These are phyloP conservation scores for Sebastes iracundus DNA, from an alignment of 2,797 vertebrate genomes.

Conservation along the genomic window DNA sequence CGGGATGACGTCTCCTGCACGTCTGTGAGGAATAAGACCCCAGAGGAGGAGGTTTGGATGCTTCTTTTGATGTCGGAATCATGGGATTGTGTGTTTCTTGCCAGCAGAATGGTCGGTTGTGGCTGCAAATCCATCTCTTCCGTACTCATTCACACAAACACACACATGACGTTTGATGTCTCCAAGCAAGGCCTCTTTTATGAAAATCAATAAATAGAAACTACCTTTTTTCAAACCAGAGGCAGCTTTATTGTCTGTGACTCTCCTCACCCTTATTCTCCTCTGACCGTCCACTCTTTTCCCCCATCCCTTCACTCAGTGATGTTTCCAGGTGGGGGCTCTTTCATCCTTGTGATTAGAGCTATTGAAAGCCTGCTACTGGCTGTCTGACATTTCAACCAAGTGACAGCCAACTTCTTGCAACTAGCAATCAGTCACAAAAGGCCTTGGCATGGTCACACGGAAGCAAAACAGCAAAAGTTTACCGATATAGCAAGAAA, in stretches of 20 bases:
- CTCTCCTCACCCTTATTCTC: neutral
- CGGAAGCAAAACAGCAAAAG: neutral
- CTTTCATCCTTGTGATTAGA: conserved; percentile 17
- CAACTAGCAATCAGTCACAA: conserved; percentile 6
- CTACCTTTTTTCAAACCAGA: neutral
- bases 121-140: neutral
- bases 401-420: conserved; percentile 5
- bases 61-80: conserved; percentile 55
- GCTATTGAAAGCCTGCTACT: neutral
- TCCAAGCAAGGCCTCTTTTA: neutral
- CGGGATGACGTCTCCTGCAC: conserved; percentile 1
- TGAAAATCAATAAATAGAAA: neutral
- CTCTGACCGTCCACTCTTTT: neutral
- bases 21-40: conserved; percentile 28
- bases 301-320: neutral
- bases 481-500: neutral
- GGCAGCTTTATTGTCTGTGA: neutral
- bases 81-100: conserved; percentile 22
- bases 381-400: conserved; percentile 3
- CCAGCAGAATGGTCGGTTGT: conserved; percentile 8
- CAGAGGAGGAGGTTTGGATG: conserved; percentile 2
- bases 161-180: neutral
- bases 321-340: neutral
- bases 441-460: neutral
- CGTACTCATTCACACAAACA: conserved; percentile 6